Evolutionary conservation across 2,797 vertebrate species (phyloP), one percentile per base, ranked within the genome.

Genomic region (Gallinago nigripennis): DNA sequence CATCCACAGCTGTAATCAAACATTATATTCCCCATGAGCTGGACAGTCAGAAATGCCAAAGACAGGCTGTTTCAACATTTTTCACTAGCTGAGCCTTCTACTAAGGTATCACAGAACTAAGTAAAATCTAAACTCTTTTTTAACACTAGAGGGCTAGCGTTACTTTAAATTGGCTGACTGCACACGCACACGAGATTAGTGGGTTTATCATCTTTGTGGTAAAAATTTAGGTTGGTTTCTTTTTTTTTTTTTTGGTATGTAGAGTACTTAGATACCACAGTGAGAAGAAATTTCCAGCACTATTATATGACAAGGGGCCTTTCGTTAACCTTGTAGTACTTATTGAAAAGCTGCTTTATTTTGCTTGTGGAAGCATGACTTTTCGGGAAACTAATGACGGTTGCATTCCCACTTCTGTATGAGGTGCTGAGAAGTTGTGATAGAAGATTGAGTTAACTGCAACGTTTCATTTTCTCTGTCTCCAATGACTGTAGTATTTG

Each of bases 101-200:
- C 53, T 65, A 45, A 81, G 41, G 6, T 60, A 20, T 39, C 0
- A 0, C 35, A 58, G 24, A 73, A 24, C 14, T 50, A 25, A 14
- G 15, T 27, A 8, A 64, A 76, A 56, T 46, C 20, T 73, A 79
- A 80, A 86, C 45, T 19, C 41, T 25, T 64, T 89, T 86, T 93
- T 88, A 86, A 94, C 31, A 16, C 86, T 97, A 95, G 96, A 95
- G 91, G 92, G 69, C 83, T 95, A 82, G 53, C 3, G 0, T 82
- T 69, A 60, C 79, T 78, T 72, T 68, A n/a, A 25, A 37, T 25
- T 82, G 66, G 41, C 87, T 91, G 28, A 24, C 58, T 89, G 46
- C 41, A 31, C n/a, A 46, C 6, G 27, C 31, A 35, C 51, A 28
- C 9, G 9, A n/a, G 35, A 35, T 54, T n/a, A 86, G 27, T 24